phyloP scores from a whole-genome alignment of 1,140 invertebrate genomes.

The Cotesia typhae region DNA sequence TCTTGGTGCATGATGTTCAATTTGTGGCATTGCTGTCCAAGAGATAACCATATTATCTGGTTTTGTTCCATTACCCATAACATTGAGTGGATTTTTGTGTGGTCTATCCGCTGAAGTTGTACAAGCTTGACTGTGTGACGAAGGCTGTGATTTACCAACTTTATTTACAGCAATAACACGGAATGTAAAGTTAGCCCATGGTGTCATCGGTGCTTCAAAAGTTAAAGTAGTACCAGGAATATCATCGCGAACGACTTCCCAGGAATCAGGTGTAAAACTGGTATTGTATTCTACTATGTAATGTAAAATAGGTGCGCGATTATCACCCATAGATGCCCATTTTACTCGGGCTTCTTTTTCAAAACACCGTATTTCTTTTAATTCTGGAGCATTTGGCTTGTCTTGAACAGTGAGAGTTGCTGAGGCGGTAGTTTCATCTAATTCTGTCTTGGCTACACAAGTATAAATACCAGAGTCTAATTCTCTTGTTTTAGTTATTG shows the following conservation, averaged over 20 bases:
- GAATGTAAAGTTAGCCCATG: slow-evolving; percentile 98
- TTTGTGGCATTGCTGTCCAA: slow-evolving; percentile 96
- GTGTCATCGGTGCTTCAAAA: slow-evolving; percentile 80
- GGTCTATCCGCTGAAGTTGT: slow-evolving; percentile 89
- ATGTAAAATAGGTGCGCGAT: slow-evolving; percentile 90
- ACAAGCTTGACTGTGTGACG: slow-evolving; percentile 81
- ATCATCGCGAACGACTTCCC: slow-evolving; percentile 80
- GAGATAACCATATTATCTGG: slow-evolving; percentile 92
- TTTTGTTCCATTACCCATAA: slow-evolving; percentile 86
- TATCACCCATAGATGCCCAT: slow-evolving; percentile 92
- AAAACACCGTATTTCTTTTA: slow-evolving; percentile 75
- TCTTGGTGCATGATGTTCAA: slow-evolving; percentile 94
- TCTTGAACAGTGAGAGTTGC: slow-evolving; percentile 95
- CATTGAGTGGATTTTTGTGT: slow-evolving; percentile 93
- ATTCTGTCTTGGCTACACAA: slow-evolving; percentile 89
- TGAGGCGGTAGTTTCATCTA: slow-evolving; percentile 84
- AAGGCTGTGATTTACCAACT: slow-evolving; percentile 89
- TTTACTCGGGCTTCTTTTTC: slow-evolving; percentile 76
- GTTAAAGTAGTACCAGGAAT: slow-evolving; percentile 83
- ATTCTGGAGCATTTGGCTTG: slow-evolving; percentile 87
- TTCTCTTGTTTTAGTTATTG: slow-evolving; percentile 93
- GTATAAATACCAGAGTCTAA: slow-evolving; percentile 95
- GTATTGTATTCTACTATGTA: slow-evolving; percentile 96
- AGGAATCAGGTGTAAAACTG: slow-evolving; percentile 90
- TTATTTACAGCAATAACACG: slow-evolving; percentile 92